Conservation (phyloP, 53 echinoderm and acorn worm species). For the Pentamera pediparva region DNA sequence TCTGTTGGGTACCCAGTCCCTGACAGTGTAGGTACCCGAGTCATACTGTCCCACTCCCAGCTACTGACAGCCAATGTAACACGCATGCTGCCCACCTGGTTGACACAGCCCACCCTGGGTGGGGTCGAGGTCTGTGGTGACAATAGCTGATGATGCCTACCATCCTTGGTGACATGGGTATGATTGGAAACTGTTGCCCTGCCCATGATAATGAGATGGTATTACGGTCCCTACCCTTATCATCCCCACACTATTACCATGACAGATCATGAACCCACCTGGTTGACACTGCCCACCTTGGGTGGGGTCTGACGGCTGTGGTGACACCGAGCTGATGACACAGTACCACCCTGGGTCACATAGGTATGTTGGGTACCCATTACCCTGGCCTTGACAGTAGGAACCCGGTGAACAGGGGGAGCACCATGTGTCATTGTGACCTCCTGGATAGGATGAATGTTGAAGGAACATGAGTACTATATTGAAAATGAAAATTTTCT, state of each 20-base stretch:
- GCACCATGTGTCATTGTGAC: conserved; percentile 76
- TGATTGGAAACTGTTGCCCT: too few relatives aligned
- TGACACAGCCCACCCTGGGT: conserved; percentile 70
- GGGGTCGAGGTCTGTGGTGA: conserved; percentile 7
- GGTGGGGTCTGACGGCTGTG: conserved; percentile 56
- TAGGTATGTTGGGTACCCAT: conserved; percentile 55
- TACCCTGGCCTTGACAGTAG: conserved; percentile 74
- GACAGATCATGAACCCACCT: conserved; percentile 48
- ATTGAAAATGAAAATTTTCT: too few relatives aligned
- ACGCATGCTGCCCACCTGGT: too few relatives aligned
- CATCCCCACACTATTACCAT: too few relatives aligned
- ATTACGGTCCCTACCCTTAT: too few relatives aligned
- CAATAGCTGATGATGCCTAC: background rate
- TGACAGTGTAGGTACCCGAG: too few relatives aligned
- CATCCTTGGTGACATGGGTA: background rate
- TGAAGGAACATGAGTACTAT: too few relatives aligned
- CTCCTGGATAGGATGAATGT: conserved; percentile 61
- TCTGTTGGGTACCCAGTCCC: conserved; percentile 65
- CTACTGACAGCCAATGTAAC: too few relatives aligned
- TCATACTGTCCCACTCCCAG: too few relatives aligned
- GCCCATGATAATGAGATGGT: too few relatives aligned
- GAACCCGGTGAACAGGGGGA: conserved; percentile 61
- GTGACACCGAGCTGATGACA: conserved; percentile 57
- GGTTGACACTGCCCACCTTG: conserved; percentile 79
- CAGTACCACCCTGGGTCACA: conserved; percentile 95